Conservation (phyloP, 2,888 invertebrate genomes). For the Creontiades dilutus region DNA sequence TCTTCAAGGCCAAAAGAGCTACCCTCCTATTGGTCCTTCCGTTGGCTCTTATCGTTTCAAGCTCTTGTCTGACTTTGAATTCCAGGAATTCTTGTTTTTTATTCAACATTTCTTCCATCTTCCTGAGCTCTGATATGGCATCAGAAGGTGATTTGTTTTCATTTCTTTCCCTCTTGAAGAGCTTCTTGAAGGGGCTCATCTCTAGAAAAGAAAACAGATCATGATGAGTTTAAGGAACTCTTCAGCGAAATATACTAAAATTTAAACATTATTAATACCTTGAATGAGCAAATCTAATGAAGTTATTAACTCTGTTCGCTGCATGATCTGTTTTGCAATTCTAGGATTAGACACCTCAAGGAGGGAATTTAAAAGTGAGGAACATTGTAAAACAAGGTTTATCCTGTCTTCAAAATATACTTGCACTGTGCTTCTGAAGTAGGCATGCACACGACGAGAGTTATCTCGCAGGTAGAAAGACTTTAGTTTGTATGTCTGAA, state of each 20-base stretch:
- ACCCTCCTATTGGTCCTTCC: constrained; percentile 97
- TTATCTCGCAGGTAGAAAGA: too few species aligned
- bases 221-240: constrained; percentile 19
- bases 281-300: neutral
- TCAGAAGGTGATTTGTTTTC: constrained; percentile 95
- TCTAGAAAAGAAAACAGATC: constrained; percentile 53
- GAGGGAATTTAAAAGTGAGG: too few species aligned
- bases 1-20: constrained; percentile 96
- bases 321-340: constrained; percentile 29
- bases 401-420: too few species aligned
- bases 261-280: neutral
- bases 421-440: too few species aligned
- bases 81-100: constrained; percentile 99
- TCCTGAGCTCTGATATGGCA: constrained; percentile 96
- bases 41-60: constrained; percentile 92
- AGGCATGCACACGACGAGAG: too few species aligned
- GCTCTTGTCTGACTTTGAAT: constrained; percentile 94
- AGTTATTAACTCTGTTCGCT: neutral
- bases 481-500: too few species aligned
- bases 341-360: neutral
- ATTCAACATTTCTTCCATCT: constrained; percentile 96
- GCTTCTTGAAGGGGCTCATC: constrained; percentile 49
- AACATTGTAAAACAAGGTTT: too few species aligned
- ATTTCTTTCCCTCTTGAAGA: constrained; percentile 86
- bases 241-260: neutral